Conservation (phyloP, 1,140 invertebrate species). For the Wasmannia auropunctata region DNA sequence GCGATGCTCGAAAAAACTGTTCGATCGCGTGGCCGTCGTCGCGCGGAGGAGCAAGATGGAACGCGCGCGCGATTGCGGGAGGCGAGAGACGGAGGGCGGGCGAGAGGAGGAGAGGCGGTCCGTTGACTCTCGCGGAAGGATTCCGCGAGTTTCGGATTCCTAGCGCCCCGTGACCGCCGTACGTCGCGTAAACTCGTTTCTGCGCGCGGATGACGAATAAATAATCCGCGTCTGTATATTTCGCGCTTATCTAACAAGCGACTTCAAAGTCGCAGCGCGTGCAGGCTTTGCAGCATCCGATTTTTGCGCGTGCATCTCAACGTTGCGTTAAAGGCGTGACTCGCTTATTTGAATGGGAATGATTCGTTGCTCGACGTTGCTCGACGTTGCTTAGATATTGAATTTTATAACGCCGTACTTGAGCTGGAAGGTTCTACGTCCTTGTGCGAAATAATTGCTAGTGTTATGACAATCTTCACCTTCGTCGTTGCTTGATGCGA, state of each 20-base stretch:
- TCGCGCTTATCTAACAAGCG: not conserved
- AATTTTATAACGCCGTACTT: not conserved
- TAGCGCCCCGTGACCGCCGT: constrained; percentile 46
- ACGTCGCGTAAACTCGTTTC: constrained; percentile 64
- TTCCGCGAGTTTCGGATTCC: constrained; percentile 70
- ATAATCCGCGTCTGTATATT: not conserved
- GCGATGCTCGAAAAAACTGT: constrained; percentile 61
- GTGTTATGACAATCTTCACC: not conserved
- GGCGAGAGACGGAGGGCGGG: not conserved
- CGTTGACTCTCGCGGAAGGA: constrained; percentile 65
- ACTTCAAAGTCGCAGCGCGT: not conserved
- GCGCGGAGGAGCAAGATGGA: constrained; percentile 27
- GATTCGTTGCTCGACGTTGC: not conserved
- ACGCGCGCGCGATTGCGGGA: constrained; percentile 17
- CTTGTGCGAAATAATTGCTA: not conserved
- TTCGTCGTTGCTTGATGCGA: not conserved
- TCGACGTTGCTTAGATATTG: not conserved
- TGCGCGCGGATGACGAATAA: not conserved
- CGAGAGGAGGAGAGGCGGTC: constrained; percentile 24
- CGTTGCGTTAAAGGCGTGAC: constrained; percentile 4
- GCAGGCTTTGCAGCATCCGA: too few relatives aligned
- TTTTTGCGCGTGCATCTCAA: not conserved
- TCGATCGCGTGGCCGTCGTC: constrained; percentile 62
- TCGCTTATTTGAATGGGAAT: not conserved
- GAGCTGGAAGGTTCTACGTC: not conserved